Evolutionary conservation across 2,888 invertebrate species (phyloP), one percentile per base, ranked within the genome.

Genomic region (Microchrysa polita): DNA sequence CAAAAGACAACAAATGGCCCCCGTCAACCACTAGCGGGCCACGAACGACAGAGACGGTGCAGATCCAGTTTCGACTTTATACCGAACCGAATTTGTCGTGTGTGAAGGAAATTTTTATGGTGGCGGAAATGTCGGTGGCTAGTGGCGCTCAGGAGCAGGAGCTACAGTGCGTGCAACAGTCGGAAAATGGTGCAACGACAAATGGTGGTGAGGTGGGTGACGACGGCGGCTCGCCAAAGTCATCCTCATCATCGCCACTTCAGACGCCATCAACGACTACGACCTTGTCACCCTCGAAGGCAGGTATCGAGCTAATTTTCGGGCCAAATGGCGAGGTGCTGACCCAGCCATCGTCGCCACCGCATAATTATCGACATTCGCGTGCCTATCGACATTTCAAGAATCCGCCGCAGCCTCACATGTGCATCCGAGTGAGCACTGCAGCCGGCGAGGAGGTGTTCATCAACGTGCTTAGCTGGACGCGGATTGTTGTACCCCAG

Each of bases 361-460:
- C 88, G 67, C 88, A 88, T 79, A 87, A 88, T 83, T 87, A 87
- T 76, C 86, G 88, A 52, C 87, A 87, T 73, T 88, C 89, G 34
- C 84, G 89, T 80, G 89, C 89, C 76, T 89, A 89, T 81, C 87
- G 90, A 72, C 88, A 90, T 79, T 92, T 91, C 78, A 91, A 90
- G 82, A 91, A 91, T 83, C 91, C 91, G 65, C 92, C 92, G 1
- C 91, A 92, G 78, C 92, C 92, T 12, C 91, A 91, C 83, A 91
- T 92, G 91, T 92, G 92, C 82, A 87, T 91, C 81, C 88, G 87
- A 77, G 88, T 88, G 78, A 87, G 88, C 20, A 83, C 87, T 0
- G 87, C 88, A 75, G 77, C 81, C 23, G 85, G 84, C 16, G 83
- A 83, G 74, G 88, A 89, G 79, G 81, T 90, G 52, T 90, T 86